Percentiles rank a stretch among this genome's conserved stretches.
phyloP scores from a whole-genome alignment of 2,113 vertebrate species.

The Gobiocypris rarus region DNA sequence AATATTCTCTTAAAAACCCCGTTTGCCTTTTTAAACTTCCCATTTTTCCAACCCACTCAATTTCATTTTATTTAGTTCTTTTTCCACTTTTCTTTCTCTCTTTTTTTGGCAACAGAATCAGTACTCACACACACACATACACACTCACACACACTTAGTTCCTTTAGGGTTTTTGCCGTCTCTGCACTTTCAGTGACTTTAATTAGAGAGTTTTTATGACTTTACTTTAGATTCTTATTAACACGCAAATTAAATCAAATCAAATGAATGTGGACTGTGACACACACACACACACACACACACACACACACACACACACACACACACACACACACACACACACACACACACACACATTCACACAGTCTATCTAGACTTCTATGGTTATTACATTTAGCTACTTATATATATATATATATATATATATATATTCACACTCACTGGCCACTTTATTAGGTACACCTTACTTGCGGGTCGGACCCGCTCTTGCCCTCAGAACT shows the following conservation, averaged over 20 bases:
- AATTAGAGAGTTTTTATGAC: conserved; percentile 72
- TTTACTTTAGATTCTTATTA: conserved; percentile 59
- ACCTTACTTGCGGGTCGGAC: background rate
- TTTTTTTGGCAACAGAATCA: conserved; percentile 31
- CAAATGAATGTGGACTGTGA: background rate
- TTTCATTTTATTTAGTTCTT: conserved; percentile 68
- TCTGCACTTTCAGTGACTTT: conserved; percentile 70
- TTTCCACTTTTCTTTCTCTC: conserved; percentile 54
- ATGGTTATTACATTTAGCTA: too few relatives aligned
- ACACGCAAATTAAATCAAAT: background rate
- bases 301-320: background rate
- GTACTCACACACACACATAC: conserved; percentile 21
- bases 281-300: background rate
- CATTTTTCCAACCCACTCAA: conserved; percentile 68
- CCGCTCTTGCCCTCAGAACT: background rate
- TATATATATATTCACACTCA: too few relatives aligned
- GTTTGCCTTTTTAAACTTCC: conserved; percentile 75
- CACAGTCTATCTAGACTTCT: background rate
- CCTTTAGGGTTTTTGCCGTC: conserved; percentile 58
- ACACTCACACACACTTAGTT: conserved; percentile 6
- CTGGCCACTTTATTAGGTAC: background rate
- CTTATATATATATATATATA: too few relatives aligned
- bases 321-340: background rate
- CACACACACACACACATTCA: too few relatives aligned
- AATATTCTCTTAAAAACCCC: conserved; percentile 78